phyloP scores from a whole-genome alignment of 2,888 invertebrate genomes.

The Lithophane ornitopus region DNA sequence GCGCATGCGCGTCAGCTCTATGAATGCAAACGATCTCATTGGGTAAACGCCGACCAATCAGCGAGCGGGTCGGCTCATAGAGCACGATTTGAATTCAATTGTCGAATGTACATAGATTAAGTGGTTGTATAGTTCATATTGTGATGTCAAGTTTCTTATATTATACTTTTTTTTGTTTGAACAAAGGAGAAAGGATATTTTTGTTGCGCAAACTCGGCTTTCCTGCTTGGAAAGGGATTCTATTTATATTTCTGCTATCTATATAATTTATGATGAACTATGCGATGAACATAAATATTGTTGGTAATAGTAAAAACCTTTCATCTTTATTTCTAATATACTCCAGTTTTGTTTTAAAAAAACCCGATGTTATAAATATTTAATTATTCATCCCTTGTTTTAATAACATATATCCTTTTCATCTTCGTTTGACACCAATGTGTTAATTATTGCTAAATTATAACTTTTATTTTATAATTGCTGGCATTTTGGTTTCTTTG shows the following conservation, averaged over 20 bases:
- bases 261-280: background rate
- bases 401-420: constrained; percentile 55
- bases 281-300: background rate
- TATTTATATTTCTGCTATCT: background rate
- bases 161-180: background rate
- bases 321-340: background rate
- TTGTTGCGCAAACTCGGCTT: background rate
- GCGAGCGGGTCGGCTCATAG: constrained; percentile 72
- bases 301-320: background rate
- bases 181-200: background rate
- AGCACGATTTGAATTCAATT: constrained; percentile 79
- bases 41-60: constrained; percentile 78
- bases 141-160: background rate
- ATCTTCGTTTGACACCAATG: constrained; percentile 48
- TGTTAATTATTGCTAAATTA: constrained; percentile 62
- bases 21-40: constrained; percentile 74
- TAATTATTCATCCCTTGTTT: constrained; percentile 33
- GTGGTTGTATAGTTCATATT: constrained; percentile 27
- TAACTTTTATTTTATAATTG: constrained; percentile 46
- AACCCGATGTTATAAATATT: constrained; percentile 19
- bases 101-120: constrained; percentile 72
- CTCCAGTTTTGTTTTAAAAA: background rate
- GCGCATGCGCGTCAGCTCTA: constrained; percentile 77
- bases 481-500: constrained; percentile 1
- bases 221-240: background rate